Percentiles rank a stretch among this genome's conserved stretches.
These are phyloP conservation scores for Neotragus pygmaeus DNA, from an alignment of 2,113 vertebrate genomes.

Conservation along the genomic window DNA sequence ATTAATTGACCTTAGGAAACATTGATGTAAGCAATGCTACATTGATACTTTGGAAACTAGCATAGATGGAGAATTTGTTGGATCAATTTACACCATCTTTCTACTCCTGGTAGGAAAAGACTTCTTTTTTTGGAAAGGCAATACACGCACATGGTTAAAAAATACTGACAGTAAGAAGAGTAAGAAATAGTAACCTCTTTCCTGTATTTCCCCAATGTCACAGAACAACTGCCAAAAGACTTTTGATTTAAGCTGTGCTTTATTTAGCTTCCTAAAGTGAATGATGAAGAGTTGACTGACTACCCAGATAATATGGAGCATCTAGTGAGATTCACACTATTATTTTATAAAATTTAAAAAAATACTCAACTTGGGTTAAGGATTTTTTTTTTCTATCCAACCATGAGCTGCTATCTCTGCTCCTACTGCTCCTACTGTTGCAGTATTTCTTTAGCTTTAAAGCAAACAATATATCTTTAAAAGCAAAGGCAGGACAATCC, in stretches of 20 bases:
- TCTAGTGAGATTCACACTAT: neutral
- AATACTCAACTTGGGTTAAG: neutral
- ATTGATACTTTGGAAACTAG: neutral
- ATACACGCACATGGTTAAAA: neutral
- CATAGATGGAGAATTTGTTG: neutral
- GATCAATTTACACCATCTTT: neutral
- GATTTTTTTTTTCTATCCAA: neutral
- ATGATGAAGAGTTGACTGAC: neutral
- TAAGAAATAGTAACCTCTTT: neutral
- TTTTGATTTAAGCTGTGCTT: neutral
- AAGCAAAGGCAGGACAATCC: neutral
- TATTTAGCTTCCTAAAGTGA: neutral
- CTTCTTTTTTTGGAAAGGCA: neutral
- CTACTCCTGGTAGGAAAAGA: neutral
- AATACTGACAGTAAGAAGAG: neutral
- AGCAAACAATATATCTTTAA: neutral
- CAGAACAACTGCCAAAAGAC: neutral
- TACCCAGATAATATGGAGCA: neutral
- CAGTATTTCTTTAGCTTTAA: neutral
- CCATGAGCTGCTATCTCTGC: neutral
- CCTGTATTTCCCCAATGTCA: neutral
- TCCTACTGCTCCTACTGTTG: neutral
- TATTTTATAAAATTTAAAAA: conserved; percentile 21
- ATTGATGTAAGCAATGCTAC: neutral
- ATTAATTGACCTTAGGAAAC: neutral